Evolutionary conservation across 2,797 vertebrate genomes (phyloP).

Genomic region (Micromesistius poutassou): DNA sequence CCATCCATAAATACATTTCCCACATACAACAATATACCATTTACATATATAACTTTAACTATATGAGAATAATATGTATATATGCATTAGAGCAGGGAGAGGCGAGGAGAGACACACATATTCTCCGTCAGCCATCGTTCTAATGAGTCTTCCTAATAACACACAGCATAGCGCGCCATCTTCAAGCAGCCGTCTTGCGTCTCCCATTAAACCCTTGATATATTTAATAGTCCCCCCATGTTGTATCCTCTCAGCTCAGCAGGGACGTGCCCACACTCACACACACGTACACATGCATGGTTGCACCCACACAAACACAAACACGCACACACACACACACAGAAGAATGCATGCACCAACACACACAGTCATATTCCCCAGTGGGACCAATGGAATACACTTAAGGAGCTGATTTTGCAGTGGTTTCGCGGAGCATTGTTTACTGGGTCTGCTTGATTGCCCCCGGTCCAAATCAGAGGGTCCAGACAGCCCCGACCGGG

Average conservation of each 20-base stretch:
- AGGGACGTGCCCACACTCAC: conserved; percentile 56
- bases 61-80: conserved; percentile 51
- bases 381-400: conserved; percentile 59
- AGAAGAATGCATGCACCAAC: not conserved
- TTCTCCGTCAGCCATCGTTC: conserved; percentile 40
- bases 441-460: conserved; percentile 72
- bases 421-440: conserved; percentile 64
- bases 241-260: conserved; percentile 45
- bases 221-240: conserved; percentile 63
- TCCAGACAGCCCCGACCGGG: conserved; percentile 61
- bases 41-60: too few species aligned
- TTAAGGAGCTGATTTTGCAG: conserved; percentile 63
- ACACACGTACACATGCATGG: not conserved
- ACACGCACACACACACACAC: too few species aligned
- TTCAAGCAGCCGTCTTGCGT: conserved; percentile 41
- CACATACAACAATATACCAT: too few species aligned
- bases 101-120: conserved; percentile 18
- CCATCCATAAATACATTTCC: too few species aligned
- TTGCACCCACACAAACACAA: too few species aligned
- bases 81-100: conserved; percentile 38
- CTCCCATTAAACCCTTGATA: conserved; percentile 52
- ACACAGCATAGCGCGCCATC: conserved; percentile 53
- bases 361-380: conserved; percentile 42
- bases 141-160: conserved; percentile 51
- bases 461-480: conserved; percentile 70